Conservation (phyloP, 1,140 invertebrate genomes). For the Halyomorpha halys region DNA sequence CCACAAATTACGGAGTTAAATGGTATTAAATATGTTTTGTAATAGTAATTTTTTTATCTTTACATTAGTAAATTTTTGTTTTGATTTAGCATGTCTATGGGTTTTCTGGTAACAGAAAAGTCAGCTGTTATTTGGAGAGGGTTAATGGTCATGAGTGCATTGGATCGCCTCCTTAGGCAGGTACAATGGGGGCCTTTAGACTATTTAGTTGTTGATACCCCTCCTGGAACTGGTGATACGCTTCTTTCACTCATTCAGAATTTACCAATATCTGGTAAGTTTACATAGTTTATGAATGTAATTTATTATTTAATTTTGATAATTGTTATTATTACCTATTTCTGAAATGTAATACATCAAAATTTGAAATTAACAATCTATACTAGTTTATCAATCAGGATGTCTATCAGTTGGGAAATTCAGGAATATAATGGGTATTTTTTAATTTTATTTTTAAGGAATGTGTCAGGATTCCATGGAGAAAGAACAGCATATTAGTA, state of each 20-base stretch:
- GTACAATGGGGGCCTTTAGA: constrained; percentile 73
- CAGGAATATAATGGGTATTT: too few species aligned
- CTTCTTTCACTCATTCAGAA: constrained; percentile 80
- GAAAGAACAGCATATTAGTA: too few species aligned
- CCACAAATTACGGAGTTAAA: constrained; percentile 81
- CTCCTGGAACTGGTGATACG: constrained; percentile 85
- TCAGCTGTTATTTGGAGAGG: constrained; percentile 80
- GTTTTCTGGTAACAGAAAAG: constrained; percentile 67
- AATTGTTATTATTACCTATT: neutral
- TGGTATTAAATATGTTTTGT: constrained; percentile 1
- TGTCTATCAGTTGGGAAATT: too few species aligned
- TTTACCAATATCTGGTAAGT: constrained; percentile 62
- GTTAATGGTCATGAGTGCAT: constrained; percentile 87
- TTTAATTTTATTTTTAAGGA: too few species aligned
- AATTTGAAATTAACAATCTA: too few species aligned
- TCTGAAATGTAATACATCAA: too few species aligned
- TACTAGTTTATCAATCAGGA: too few species aligned
- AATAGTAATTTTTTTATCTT: neutral
- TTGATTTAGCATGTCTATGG: constrained; percentile 74
- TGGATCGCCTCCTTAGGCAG: constrained; percentile 71
- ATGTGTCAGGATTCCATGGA: too few species aligned
- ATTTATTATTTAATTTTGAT: neutral
- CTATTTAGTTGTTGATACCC: constrained; percentile 76
- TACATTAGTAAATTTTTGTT: neutral
- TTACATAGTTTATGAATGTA: neutral